Conservation (phyloP, 2,113 vertebrate genomes). For the Aix galericulata region DNA sequence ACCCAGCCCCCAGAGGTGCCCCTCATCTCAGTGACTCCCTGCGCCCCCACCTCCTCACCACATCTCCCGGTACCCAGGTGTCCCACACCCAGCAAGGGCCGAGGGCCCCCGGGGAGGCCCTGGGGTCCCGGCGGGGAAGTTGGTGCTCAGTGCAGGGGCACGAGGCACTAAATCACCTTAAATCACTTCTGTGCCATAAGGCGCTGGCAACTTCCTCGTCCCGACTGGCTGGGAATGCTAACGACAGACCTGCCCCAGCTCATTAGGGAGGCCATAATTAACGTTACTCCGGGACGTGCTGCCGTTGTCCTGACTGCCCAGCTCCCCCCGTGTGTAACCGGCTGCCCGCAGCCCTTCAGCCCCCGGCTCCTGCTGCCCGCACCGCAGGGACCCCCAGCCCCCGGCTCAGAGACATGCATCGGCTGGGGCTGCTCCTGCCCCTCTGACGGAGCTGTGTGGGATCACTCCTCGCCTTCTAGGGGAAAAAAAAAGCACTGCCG, state of each 20-base stretch:
- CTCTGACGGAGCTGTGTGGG: not conserved
- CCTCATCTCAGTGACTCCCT: no score
- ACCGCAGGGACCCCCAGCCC: fast-evolving
- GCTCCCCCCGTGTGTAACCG: not conserved
- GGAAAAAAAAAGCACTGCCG: not conserved
- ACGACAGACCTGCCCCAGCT: not conserved
- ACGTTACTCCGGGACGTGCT: not conserved
- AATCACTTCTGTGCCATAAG: not conserved
- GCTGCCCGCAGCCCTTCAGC: not conserved
- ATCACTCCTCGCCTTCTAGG: not conserved
- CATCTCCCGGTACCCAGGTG: no score
- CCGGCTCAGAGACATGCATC: no score
- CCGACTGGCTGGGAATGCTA: not conserved
- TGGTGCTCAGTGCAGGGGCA: no score
- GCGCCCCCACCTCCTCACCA: no score
- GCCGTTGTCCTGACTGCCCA: not conserved
- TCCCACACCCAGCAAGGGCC: no score
- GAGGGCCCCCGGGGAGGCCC: no score
- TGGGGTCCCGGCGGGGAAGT: no score
- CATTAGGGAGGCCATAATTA: not conserved
- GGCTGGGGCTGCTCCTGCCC: no score
- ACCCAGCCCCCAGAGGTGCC: no score
- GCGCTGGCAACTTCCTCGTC: not conserved
- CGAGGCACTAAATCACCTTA: no score
- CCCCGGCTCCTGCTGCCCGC: not conserved